These are phyloP conservation scores for Cephalotes varians DNA, from an alignment of 2,888 invertebrate species.

Conservation along the genomic window DNA sequence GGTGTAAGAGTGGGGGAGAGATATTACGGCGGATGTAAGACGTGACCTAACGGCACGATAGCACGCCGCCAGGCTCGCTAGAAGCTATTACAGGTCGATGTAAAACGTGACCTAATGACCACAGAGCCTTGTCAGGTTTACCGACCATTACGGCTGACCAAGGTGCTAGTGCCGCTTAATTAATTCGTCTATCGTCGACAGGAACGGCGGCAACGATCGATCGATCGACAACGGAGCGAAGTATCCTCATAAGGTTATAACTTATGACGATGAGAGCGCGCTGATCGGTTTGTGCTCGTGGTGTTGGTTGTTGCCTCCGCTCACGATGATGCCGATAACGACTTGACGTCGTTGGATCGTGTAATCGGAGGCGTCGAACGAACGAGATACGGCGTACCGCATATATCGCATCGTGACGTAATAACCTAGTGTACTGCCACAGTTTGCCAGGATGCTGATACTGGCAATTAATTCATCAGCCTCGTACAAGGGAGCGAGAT, in stretches of 20 bases:
- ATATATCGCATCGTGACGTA: conserved; percentile 40
- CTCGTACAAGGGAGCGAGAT: conserved; percentile 42
- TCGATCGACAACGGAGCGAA: conserved; percentile 13
- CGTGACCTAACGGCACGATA: conserved; percentile 65
- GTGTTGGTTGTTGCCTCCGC: conserved; percentile 22
- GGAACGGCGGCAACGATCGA: conserved; percentile 39
- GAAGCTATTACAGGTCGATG: conserved; percentile 54
- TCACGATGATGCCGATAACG: conserved; percentile 53
- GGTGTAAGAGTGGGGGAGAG: not conserved
- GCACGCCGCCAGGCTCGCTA: conserved; percentile 52
- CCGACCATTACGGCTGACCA: conserved; percentile 47
- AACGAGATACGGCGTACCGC: conserved; percentile 43
- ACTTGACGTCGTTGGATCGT: conserved; percentile 52
- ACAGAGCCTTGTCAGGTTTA: conserved; percentile 51
- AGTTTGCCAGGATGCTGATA: conserved; percentile 60
- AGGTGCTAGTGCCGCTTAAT: conserved; percentile 47
- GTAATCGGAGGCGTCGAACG: conserved; percentile 54
- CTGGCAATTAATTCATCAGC: conserved; percentile 71
- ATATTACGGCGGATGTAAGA: conserved; percentile 59
- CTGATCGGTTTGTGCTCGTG: conserved; percentile 31
- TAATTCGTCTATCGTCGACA: conserved; percentile 51
- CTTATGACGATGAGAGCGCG: conserved; percentile 42
- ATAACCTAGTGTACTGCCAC: conserved; percentile 52
- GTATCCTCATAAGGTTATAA: conserved; percentile 46
- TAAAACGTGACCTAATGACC: conserved; percentile 65